Conservation (phyloP, 2,113 vertebrate genomes). For the Aptenodytes patagonicus region DNA sequence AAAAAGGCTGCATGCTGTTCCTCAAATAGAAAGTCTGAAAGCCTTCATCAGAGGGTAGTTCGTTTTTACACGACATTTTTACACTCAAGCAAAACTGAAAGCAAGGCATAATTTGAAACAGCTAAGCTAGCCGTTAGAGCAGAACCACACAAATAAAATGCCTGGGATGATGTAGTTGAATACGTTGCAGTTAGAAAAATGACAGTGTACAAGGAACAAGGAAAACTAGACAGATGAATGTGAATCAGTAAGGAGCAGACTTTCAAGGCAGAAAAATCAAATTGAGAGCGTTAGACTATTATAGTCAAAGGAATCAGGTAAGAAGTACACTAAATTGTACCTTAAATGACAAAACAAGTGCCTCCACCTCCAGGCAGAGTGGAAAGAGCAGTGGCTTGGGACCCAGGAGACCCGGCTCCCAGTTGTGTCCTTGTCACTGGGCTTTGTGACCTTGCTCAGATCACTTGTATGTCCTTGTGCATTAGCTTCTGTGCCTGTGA, state of each 20-base stretch:
- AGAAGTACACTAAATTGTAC: background rate
- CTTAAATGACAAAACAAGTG: background rate
- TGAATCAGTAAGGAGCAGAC: background rate
- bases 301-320: background rate
- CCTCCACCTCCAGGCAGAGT: background rate
- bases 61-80: background rate
- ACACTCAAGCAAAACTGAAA: conserved; percentile 29
- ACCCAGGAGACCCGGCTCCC: fast-evolving
- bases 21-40: conserved; percentile 39
- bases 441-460: background rate
- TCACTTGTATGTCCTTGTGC: fast-evolving
- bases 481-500: background rate
- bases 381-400: background rate
- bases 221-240: background rate
- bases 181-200: background rate
- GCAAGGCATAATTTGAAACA: conserved; percentile 36
- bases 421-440: background rate
- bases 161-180: conserved; percentile 17
- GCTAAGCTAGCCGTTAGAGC: background rate
- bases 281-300: background rate
- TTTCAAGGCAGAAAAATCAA: conserved; percentile 1
- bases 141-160: conserved; percentile 34
- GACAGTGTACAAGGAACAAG: background rate
- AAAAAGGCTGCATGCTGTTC: conserved; percentile 17
- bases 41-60: conserved; percentile 27